Evolutionary conservation across 2,113 vertebrate genomes (phyloP).

Genomic region (Leiothrix lutea): DNA sequence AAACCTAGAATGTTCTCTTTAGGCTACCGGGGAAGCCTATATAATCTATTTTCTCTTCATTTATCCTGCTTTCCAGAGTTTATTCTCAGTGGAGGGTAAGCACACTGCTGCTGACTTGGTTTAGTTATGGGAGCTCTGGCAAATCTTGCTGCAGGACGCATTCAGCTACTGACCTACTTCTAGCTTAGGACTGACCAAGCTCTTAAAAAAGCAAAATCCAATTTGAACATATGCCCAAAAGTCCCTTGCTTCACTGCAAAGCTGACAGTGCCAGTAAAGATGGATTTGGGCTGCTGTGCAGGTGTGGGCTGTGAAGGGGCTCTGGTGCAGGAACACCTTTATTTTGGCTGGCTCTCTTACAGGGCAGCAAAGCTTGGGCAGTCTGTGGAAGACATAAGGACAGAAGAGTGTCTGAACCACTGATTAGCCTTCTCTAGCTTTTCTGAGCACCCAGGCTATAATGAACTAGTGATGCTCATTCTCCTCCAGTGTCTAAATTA

Average conservation of each 20-base stretch:
- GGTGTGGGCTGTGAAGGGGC: background rate
- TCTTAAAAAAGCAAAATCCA: background rate
- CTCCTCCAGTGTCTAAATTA: background rate
- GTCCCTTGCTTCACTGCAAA: background rate
- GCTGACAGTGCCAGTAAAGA: background rate
- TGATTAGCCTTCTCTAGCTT: background rate
- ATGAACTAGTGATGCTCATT: background rate
- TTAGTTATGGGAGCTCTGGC: background rate
- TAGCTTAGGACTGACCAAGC: background rate
- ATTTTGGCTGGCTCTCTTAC: background rate
- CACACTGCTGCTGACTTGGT: background rate
- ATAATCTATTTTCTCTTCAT: background rate
- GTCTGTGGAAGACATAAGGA: background rate
- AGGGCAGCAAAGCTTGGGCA: background rate
- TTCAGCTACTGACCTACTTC: slow-evolving; percentile 39
- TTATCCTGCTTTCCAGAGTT: background rate
- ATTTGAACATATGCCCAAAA: background rate
- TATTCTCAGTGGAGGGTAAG: background rate
- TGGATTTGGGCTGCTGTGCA: background rate
- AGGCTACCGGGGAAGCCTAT: background rate
- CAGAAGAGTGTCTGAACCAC: background rate
- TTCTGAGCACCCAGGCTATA: background rate
- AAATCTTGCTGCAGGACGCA: background rate
- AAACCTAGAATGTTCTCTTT: background rate
- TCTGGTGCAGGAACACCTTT: background rate